Conservation (phyloP, 2,113 vertebrate genomes). For the Scomber japonicus region DNA sequence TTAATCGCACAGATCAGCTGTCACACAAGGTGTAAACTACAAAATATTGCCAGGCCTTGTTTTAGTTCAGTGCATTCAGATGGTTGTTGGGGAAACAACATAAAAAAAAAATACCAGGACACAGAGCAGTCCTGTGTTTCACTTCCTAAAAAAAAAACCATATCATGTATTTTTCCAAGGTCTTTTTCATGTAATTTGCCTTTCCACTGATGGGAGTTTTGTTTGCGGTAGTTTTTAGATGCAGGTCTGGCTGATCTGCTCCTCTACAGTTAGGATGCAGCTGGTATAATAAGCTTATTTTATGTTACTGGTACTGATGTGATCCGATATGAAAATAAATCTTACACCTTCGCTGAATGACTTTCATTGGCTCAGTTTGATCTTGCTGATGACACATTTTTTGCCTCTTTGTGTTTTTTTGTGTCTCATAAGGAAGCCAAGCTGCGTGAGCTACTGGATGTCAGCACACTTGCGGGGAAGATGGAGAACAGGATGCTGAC, state of each 20-base stretch:
- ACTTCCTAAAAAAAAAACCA: slow-evolving; percentile 40
- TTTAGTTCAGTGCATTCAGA: slow-evolving; percentile 28
- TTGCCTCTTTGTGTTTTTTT: slow-evolving; percentile 33
- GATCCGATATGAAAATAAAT: background rate
- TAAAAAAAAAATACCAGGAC: slow-evolving; percentile 30
- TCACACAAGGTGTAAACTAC: background rate
- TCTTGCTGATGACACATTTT: background rate
- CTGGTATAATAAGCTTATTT: background rate
- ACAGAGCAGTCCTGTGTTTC: slow-evolving; percentile 37
- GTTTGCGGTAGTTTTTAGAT: slow-evolving; percentile 31
- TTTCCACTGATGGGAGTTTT: slow-evolving; percentile 6
- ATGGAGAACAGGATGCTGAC: slow-evolving; percentile 95
- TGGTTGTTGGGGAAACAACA: slow-evolving; percentile 17
- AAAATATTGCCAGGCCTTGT: slow-evolving; percentile 13
- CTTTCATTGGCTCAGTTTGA: background rate
- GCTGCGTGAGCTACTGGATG: slow-evolving; percentile 92
- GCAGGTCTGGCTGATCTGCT: background rate
- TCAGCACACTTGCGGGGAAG: slow-evolving; percentile 88
- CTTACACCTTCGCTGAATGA: background rate
- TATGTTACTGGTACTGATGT: background rate
- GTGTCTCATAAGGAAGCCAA: slow-evolving; percentile 89
- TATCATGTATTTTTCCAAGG: slow-evolving; percentile 10
- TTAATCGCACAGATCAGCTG: slow-evolving; percentile 57
- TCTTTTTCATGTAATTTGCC: slow-evolving; percentile 50
- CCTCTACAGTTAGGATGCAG: background rate